Conservation (phyloP, 1,140 invertebrate species). For the Anagrus nilaparvatae region DNA sequence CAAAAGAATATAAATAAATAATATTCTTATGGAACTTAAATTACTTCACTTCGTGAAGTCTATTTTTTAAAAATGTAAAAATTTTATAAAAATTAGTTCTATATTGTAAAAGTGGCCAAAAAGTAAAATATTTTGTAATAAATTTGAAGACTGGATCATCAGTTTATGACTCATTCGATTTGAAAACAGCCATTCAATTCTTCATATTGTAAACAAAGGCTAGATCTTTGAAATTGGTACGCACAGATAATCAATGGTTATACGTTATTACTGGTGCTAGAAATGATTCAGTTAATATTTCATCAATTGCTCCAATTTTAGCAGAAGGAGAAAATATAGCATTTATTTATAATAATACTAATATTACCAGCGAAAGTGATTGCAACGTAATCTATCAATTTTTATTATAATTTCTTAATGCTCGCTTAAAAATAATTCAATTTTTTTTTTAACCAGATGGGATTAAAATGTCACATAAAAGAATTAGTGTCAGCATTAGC, state of each 20-base stretch:
- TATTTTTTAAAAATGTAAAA: too few species aligned
- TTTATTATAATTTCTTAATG: slow-evolving; percentile 4
- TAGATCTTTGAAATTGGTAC: slow-evolving; percentile 52
- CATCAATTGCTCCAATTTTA: slow-evolving; percentile 46
- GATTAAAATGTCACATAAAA: slow-evolving; percentile 51
- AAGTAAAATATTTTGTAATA: too few species aligned
- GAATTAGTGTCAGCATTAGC: slow-evolving; percentile 53
- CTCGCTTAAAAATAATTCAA: too few species aligned
- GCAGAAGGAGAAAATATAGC: slow-evolving; percentile 75
- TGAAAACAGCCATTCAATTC: too few species aligned
- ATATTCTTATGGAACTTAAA: too few species aligned
- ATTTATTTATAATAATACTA: slow-evolving; percentile 63
- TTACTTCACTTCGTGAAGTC: too few species aligned
- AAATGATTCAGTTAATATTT: slow-evolving; percentile 34
- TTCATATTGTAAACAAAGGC: too few species aligned
- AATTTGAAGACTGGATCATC: too few species aligned
- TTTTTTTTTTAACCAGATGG: slow-evolving; percentile 35
- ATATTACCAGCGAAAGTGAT: slow-evolving; percentile 27
- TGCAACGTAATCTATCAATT: slow-evolving; percentile 43
- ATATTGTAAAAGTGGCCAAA: too few species aligned
- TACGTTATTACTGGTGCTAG: slow-evolving; percentile 59
- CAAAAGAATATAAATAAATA: too few species aligned
- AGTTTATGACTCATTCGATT: too few species aligned
- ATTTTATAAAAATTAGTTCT: too few species aligned
- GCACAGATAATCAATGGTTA: slow-evolving; percentile 66